These are phyloP conservation scores for Agrotis segetum DNA, from an alignment of 2,888 invertebrate species.

Conservation along the genomic window DNA sequence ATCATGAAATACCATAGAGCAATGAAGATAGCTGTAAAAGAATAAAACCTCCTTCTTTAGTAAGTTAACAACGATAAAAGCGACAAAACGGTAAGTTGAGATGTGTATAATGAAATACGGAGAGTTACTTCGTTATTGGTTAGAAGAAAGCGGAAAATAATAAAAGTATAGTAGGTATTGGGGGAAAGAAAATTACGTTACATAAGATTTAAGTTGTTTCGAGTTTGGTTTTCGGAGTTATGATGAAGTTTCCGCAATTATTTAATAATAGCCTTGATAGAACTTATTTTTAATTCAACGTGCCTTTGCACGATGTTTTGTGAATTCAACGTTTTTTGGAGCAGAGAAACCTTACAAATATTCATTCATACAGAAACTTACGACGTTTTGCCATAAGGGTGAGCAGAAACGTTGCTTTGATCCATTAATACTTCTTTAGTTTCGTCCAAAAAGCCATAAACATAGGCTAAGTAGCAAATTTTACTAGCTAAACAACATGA, in stretches of 20 bases:
- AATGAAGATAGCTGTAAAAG: constrained; percentile 29
- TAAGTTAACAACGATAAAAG: constrained; percentile 27
- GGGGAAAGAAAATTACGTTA: constrained; percentile 40
- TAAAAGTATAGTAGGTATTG: constrained; percentile 23
- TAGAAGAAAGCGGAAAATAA: constrained; percentile 25
- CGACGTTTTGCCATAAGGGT: background rate
- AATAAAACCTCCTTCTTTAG: constrained; percentile 30
- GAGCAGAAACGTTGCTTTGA: background rate
- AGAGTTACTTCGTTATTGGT: constrained; percentile 21
- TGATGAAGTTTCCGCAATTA: constrained; percentile 12
- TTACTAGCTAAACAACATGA: too few relatives aligned
- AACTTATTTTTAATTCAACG: constrained; percentile 11
- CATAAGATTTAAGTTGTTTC: constrained; percentile 19
- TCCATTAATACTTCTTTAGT: too few relatives aligned
- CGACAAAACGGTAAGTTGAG: constrained; percentile 36
- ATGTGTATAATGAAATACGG: constrained; percentile 20
- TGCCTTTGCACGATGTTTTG: background rate
- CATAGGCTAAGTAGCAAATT: too few relatives aligned
- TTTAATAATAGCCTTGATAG: constrained; percentile 15
- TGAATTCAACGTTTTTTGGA: background rate
- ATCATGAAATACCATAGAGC: constrained; percentile 35
- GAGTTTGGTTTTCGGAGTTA: constrained; percentile 10
- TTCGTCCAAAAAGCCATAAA: background rate
- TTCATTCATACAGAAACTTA: background rate
- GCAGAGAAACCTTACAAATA: constrained; percentile 10